Evolutionary conservation across 2,797 vertebrate species (phyloP).

Genomic region (Avahi laniger): DNA sequence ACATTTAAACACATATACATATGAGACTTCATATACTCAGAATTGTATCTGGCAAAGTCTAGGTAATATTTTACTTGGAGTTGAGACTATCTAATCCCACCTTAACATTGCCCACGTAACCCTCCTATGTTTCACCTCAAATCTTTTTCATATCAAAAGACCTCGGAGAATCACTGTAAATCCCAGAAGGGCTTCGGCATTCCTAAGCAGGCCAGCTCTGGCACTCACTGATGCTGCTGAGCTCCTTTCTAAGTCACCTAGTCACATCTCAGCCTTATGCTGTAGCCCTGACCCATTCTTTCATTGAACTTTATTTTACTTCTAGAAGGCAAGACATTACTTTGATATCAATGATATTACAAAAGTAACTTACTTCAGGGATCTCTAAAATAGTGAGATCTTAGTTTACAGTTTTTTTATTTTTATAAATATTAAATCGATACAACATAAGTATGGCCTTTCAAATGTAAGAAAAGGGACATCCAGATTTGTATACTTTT

Average conservation of each 20-base stretch:
- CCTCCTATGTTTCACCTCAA: background rate
- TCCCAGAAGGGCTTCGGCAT: background rate
- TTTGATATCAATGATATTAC: background rate
- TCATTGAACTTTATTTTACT: background rate
- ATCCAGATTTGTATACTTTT: background rate
- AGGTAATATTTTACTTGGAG: background rate
- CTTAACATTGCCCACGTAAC: background rate
- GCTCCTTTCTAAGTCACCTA: background rate
- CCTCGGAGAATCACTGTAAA: background rate
- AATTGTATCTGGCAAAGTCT: background rate
- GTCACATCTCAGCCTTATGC: background rate
- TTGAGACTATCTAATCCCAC: background rate
- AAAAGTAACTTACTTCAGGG: background rate
- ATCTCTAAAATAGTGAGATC: background rate
- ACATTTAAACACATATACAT: background rate
- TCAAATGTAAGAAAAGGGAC: background rate
- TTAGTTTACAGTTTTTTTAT: background rate
- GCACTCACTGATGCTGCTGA: background rate
- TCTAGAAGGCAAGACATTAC: slow-evolving; percentile 22
- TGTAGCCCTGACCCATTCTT: background rate
- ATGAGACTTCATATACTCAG: background rate
- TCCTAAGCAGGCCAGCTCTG: background rate
- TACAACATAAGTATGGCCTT: background rate
- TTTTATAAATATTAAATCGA: background rate
- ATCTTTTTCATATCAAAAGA: background rate